Evolutionary conservation across 2,113 vertebrate genomes (phyloP).

Genomic region (Eleginops maclovinus): DNA sequence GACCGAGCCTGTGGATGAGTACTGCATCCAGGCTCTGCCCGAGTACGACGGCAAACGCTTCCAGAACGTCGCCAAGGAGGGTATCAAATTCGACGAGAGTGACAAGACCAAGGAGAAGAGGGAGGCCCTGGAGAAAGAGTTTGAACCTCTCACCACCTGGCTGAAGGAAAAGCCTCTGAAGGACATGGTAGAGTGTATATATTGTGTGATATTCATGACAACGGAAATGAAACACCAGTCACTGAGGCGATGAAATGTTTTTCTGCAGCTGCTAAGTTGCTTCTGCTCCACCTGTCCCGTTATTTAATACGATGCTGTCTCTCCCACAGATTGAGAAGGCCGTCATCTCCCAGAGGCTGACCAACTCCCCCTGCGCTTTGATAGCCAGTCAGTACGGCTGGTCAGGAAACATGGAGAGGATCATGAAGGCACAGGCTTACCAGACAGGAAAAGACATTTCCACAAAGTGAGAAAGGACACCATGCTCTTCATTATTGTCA

Average conservation of each 20-base stretch:
- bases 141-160: conserved; percentile 94
- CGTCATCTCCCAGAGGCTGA: conserved; percentile 93
- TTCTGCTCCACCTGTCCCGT: not conserved
- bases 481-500: not conserved
- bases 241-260: not conserved
- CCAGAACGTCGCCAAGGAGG: conserved; percentile 99
- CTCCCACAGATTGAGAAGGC: conserved; percentile 95
- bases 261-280: no score
- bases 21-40: conserved; percentile 97
- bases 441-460: conserved; percentile 99
- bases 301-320: not conserved
- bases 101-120: conserved; percentile 94
- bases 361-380: conserved; percentile 93
- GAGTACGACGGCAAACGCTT: conserved; percentile 98
- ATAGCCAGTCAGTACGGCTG: conserved; percentile 99
- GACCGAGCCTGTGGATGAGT: conserved; percentile 98
- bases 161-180: conserved; percentile 97
- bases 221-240: not conserved
- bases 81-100: conserved; percentile 96
- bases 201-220: not conserved
- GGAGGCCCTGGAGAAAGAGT: conserved; percentile 94
- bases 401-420: conserved; percentile 99
- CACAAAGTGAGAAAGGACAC: conserved; percentile 88
- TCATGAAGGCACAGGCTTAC: conserved; percentile 99
- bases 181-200: conserved; percentile 88